Conservation (phyloP, 2,113 vertebrate genomes). For the Paraplagusia blochii region DNA sequence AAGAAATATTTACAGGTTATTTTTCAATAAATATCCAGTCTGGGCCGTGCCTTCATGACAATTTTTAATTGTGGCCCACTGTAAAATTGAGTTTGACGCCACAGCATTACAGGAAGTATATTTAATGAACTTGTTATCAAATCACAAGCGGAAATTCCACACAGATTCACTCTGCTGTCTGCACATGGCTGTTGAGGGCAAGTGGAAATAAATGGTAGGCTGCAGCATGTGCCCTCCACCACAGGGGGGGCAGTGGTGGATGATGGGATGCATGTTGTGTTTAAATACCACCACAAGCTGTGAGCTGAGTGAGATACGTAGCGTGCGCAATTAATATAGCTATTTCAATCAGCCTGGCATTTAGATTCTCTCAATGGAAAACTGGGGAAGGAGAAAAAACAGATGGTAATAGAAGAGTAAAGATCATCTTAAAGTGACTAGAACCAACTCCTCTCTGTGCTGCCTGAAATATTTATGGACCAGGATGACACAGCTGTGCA, state of each 20-base stretch:
- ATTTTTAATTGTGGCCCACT: too few relatives aligned
- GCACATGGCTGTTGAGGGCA: background rate
- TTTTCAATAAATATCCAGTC: too few relatives aligned
- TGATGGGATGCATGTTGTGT: background rate
- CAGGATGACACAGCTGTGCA: background rate
- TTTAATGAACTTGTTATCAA: conserved; percentile 19
- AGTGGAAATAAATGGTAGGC: background rate
- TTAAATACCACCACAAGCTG: conserved; percentile 49
- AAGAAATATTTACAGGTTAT: too few relatives aligned
- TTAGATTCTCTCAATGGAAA: conserved; percentile 10
- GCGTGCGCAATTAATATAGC: background rate
- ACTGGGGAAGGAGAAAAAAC: background rate
- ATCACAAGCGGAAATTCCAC: too few relatives aligned
- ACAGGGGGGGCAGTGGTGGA: background rate
- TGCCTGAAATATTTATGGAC: background rate
- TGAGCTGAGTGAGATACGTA: conserved; percentile 15
- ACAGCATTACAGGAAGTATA: background rate
- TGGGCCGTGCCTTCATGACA: too few relatives aligned
- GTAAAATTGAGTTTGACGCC: too few relatives aligned
- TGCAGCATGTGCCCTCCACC: conserved; percentile 4
- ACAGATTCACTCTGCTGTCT: background rate
- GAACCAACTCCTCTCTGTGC: background rate
- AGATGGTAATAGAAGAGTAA: background rate
- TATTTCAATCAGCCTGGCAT: conserved; percentile 20
- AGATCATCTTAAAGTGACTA: background rate